Percentiles rank a stretch among this genome's conserved stretches.
Conservation (phyloP, 1,140 invertebrate genomes). For the Nixonia krombeini region DNA sequence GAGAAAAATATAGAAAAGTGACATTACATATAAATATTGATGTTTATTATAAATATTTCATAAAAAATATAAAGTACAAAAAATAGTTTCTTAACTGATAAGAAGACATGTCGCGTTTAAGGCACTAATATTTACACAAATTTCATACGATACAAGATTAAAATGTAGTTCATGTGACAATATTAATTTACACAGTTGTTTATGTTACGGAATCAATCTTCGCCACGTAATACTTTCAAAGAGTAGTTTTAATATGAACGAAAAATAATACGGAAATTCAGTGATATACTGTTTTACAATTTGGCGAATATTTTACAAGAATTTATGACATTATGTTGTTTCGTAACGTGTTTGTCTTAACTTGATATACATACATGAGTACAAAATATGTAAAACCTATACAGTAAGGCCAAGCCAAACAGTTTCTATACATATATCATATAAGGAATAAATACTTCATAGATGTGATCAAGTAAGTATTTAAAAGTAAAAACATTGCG, state of each 20-base stretch:
- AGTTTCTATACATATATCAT: conserved; percentile 3
- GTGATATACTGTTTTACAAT: too few species aligned
- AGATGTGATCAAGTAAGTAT: conserved; percentile 3
- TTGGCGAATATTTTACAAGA: conserved; percentile 1
- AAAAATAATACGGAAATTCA: too few species aligned
- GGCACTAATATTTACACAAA: conserved; percentile 63
- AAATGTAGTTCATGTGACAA: background rate
- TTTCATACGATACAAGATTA: background rate
- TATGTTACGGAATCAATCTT: too few species aligned
- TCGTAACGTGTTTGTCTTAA: too few species aligned
- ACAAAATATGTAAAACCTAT: conserved; percentile 1
- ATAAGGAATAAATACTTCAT: background rate
- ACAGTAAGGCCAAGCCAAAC: conserved; percentile 8
- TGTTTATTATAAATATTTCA: conserved; percentile 63
- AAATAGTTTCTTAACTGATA: conserved; percentile 51
- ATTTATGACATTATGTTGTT: conserved; percentile 6
- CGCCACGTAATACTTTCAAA: too few species aligned
- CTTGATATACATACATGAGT: too few species aligned
- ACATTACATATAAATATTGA: conserved; percentile 22
- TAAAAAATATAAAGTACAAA: conserved; percentile 65
- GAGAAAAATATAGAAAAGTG: background rate
- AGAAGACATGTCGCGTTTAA: conserved; percentile 50
- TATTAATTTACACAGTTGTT: too few species aligned
- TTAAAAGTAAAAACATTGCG: too few species aligned
- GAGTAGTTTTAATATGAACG: too few species aligned